Conservation (phyloP, 1,140 invertebrate species). For the Panonychus citri region DNA sequence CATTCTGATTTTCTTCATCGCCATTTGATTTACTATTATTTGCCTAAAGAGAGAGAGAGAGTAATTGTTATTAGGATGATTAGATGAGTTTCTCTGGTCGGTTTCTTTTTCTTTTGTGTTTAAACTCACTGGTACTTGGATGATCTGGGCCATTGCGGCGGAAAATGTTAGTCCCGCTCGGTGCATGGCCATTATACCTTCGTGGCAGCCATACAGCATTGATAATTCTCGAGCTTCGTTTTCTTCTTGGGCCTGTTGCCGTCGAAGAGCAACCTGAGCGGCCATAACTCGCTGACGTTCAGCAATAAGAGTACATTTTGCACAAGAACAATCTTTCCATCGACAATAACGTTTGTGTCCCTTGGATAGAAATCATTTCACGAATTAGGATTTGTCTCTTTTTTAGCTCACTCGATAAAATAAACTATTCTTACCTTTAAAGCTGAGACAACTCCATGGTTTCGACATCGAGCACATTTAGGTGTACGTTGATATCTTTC, state of each 20-base stretch:
- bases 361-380: not conserved
- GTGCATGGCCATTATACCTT: constrained; percentile 20
- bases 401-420: not conserved
- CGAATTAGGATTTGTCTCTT: too few relatives aligned
- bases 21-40: too few relatives aligned
- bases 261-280: constrained; percentile 66
- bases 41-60: too few relatives aligned
- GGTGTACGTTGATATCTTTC: constrained; percentile 88
- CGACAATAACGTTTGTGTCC: constrained; percentile 93
- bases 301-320: constrained; percentile 93
- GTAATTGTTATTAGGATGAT: too few relatives aligned
- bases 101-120: too few relatives aligned
- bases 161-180: constrained; percentile 18
- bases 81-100: too few relatives aligned
- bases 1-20: too few relatives aligned
- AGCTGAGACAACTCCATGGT: constrained; percentile 93
- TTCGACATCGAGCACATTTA: constrained; percentile 93
- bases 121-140: not conserved
- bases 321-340: constrained; percentile 85
- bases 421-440: constrained; percentile 36
- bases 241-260: constrained; percentile 54
- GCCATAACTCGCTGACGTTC: constrained; percentile 96
- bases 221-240: constrained; percentile 86
- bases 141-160: constrained; percentile 17
- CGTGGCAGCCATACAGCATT: constrained; percentile 41